Evolutionary conservation across 2,113 vertebrate genomes (phyloP).

Genomic region (Gorsachius goisagi): DNA sequence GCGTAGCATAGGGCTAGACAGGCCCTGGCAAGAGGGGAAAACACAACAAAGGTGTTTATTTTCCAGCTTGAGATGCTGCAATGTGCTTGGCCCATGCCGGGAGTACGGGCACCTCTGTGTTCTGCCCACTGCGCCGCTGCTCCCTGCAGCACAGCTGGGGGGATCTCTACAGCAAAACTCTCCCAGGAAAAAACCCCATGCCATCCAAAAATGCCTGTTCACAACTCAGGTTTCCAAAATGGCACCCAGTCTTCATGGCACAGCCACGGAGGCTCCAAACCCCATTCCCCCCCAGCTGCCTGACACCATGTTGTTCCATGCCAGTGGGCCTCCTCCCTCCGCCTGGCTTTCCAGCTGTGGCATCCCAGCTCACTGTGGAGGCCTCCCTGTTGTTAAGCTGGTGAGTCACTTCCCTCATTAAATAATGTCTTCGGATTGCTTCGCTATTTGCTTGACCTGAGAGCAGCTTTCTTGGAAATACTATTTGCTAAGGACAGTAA

Average conservation of each 20-base stretch:
- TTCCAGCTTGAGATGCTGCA: background rate
- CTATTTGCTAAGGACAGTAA: conserved; percentile 23
- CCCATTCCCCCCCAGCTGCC: rapidly evolving
- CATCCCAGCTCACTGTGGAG: background rate
- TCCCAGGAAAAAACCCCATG: rapidly evolving
- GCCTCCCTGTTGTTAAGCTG: background rate
- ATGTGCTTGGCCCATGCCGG: rapidly evolving
- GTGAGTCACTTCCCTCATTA: conserved; percentile 24
- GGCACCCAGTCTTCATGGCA: rapidly evolving
- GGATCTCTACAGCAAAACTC: background rate
- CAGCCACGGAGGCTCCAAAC: background rate
- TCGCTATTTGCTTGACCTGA: background rate
- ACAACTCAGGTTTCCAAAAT: background rate
- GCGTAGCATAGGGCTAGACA: conserved; percentile 77
- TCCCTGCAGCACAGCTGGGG: rapidly evolving
- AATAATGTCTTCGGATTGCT: background rate
- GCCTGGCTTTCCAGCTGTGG: background rate
- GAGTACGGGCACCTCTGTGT: background rate
- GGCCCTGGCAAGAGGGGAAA: conserved; percentile 62
- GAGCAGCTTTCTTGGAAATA: conserved; percentile 21
- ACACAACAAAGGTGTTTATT: rapidly evolving
- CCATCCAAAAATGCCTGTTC: background rate
- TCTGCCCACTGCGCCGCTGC: background rate
- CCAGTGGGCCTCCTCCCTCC: rapidly evolving
- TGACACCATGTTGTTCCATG: rapidly evolving